Base-by-base conservation (phyloP, 2,888 invertebrate genomes). In the Zhuqinia jingwanae region DNA sequence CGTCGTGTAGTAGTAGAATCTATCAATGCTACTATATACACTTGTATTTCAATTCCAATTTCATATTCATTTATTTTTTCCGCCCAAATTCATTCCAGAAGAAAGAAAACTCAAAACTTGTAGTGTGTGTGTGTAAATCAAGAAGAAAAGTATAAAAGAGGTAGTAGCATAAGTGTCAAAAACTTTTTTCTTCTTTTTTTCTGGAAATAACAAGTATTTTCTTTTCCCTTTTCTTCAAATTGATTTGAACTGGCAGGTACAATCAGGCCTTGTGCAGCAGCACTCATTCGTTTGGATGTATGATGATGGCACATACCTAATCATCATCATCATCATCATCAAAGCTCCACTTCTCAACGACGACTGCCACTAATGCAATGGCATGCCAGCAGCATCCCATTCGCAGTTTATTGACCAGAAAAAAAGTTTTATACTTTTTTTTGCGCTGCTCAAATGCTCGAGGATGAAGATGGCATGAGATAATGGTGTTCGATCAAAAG, bases 391-490 rank as follows among this genome's bases (percentile, higher is more conserved):
- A 73, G 73, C 30, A 56, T 76, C 20, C 76, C 3, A 76, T 70
- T 70, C 70, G n/a, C 50, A 47, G 70, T 70, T 70, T 70, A 70
- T 70, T 70, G 70, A 70, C 70, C 70, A 70, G 70, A 70, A 70
- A 58, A 76, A 77, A 77, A 77, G 53, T 53, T 53, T n/a, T 36
- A 36, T 8, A 36, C 36, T 36, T 36, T 36, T 36, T 36, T 36
- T 8, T 36, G 8, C 36, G 36, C 36, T 36, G 36, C 20, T 22
- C 17, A 36, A 36, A 36, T 36, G 36, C 3, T 36, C 36, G 36
- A 36, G 36, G 36, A 36, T 36, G 8, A 6, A 8, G 36, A 36
- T 36, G 36, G 36, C 36, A 36, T 36, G 36, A 36, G 58, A 58
- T 58, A 22, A 58, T 58, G 25, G 0, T 20, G 8, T 2, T n/a